Conservation (phyloP, 2,797 vertebrate genomes). For the Bovichtus diacanthus region DNA sequence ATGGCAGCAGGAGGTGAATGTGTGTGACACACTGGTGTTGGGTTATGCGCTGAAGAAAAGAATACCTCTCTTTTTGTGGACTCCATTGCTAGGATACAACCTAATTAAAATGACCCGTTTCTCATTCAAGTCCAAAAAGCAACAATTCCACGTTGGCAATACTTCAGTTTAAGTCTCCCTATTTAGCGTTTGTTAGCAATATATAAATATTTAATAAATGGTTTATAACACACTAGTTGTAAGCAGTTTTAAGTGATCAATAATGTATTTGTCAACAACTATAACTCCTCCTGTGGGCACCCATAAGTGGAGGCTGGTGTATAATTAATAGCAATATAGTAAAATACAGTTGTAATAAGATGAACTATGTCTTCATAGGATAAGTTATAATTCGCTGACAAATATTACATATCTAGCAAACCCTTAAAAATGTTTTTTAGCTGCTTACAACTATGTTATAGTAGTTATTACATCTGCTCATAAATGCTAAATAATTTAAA, state of each 20-base stretch:
- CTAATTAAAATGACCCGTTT: not conserved
- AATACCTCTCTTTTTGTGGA: not conserved
- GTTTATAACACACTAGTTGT: not conserved
- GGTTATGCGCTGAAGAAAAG: slow-evolving; percentile 50
- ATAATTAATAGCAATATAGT: not conserved
- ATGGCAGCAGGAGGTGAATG: slow-evolving; percentile 37
- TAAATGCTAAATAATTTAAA: not conserved
- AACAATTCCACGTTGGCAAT: not conserved
- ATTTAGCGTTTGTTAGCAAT: not conserved
- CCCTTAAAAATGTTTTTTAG: not conserved
- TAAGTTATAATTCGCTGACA: not conserved
- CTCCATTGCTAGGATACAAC: not conserved
- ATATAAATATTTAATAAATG: not conserved
- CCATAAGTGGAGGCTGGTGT: too few relatives aligned
- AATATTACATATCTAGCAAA: not conserved
- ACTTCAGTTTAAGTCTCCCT: not conserved
- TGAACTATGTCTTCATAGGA: not conserved
- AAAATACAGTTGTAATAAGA: not conserved
- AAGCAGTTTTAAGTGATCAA: not conserved
- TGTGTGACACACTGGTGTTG: slow-evolving; percentile 46
- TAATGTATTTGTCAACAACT: not conserved
- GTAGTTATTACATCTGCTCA: not conserved
- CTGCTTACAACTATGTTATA: not conserved
- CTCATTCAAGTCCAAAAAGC: not conserved
- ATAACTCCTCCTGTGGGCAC: not conserved